Conservation (phyloP, 2,888 invertebrate genomes). For the Agapostemon virescens region DNA sequence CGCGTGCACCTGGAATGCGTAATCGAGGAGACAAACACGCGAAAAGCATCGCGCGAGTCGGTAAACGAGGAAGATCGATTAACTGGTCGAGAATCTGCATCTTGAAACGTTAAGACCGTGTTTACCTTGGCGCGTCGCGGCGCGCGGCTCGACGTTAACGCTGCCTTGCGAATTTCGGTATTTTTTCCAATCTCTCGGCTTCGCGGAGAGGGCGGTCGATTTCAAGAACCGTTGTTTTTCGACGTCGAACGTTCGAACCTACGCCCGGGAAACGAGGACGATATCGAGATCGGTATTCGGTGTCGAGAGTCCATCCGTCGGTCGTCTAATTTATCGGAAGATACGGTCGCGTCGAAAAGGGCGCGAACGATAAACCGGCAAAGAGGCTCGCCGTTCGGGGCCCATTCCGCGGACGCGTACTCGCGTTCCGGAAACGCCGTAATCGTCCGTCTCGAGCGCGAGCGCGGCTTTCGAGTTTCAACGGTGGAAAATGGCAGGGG, state of each 20-base stretch:
- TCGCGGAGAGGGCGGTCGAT: no score
- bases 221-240: neutral
- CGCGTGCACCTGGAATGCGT: conserved; percentile 2
- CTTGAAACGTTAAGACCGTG: neutral
- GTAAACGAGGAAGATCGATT: conserved; percentile 9
- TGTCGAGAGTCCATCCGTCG: neutral
- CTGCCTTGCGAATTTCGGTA: neutral
- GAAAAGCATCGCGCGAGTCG: neutral
- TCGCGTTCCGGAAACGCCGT: conserved; percentile 44
- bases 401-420: neutral
- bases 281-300: neutral
- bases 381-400: conserved; percentile 1
- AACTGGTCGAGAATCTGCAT: neutral
- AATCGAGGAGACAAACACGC: conserved; percentile 5
- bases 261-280: neutral
- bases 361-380: conserved; percentile 22
- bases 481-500: conserved; percentile 31
- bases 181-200: no score
- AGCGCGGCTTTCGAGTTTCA: conserved; percentile 8
- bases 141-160: neutral
- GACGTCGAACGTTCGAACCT: no score
- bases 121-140: neutral
- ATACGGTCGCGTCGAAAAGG: neutral
- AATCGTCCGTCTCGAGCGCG: conserved; percentile 4
- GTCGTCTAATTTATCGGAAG: conserved; percentile 20